Evolutionary conservation across 30 jellyfish, hydroid and myxozoan genomes (phyloP).

Genomic region (Sanderia malayensis): DNA sequence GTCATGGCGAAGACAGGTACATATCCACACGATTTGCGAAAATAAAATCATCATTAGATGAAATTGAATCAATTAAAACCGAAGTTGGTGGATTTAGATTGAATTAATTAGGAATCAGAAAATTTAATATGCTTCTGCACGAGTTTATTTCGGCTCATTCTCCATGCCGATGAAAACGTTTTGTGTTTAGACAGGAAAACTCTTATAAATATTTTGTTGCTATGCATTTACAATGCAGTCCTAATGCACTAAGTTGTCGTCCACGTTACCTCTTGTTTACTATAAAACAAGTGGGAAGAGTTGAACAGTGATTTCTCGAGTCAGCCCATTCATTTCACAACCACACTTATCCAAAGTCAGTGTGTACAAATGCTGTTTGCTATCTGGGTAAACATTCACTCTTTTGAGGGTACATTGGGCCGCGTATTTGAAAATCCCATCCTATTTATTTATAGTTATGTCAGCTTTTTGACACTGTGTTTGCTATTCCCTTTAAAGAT

Average conservation of each 20-base stretch:
- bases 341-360: slow-evolving; percentile 58
- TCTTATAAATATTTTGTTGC: not conserved
- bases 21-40: no score
- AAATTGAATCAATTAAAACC: no score
- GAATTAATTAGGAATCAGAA: no score
- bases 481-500: not conserved
- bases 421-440: slow-evolving; percentile 29
- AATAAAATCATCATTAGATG: no score
- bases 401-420: slow-evolving; percentile 9
- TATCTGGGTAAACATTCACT: slow-evolving; percentile 55
- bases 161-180: no score
- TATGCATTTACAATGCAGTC: not conserved
- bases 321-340: slow-evolving; percentile 49
- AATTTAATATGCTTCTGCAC: no score
- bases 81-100: no score
- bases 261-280: not conserved
- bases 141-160: no score
- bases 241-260: not conserved
- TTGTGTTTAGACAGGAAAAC: no score
- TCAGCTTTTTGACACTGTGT: not conserved
- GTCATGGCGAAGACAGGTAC: no score
- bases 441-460: not conserved
- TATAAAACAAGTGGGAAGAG: not conserved
- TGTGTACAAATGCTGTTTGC: slow-evolving; percentile 55
- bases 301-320: not conserved